These are phyloP conservation scores for Megalops cyprinoides DNA, from an alignment of 2,797 vertebrate genomes.

Conservation along the genomic window DNA sequence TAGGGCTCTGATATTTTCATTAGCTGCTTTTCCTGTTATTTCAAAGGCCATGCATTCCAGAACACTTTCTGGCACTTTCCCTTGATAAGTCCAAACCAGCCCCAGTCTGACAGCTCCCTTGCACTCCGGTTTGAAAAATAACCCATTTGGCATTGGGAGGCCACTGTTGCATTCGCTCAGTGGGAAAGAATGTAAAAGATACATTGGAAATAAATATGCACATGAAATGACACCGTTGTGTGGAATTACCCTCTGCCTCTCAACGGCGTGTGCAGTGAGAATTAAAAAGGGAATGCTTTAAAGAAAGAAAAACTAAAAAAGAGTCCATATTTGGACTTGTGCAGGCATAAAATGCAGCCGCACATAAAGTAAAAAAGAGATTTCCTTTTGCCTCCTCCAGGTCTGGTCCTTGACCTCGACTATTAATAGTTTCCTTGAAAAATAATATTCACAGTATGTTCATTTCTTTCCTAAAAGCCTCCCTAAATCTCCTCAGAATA, in stretches of 20 bases:
- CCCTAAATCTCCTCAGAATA: slow-evolving; percentile 51
- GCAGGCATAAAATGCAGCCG: slow-evolving; percentile 65
- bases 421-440: slow-evolving; percentile 80
- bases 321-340: slow-evolving; percentile 18
- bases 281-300: not conserved
- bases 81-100: slow-evolving; percentile 57
- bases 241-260: not conserved
- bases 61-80: slow-evolving; percentile 58
- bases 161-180: slow-evolving; percentile 75
- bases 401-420: slow-evolving; percentile 76
- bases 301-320: no score
- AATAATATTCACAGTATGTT: slow-evolving; percentile 68
- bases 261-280: not conserved
- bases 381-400: slow-evolving; percentile 61
- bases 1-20: slow-evolving; percentile 42
- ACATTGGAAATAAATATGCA: slow-evolving; percentile 91
- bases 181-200: slow-evolving; percentile 92
- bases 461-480: slow-evolving; percentile 67
- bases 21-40: slow-evolving; percentile 26
- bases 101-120: slow-evolving; percentile 63
- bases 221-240: slow-evolving; percentile 77
- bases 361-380: slow-evolving; percentile 53
- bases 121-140: slow-evolving; percentile 74
- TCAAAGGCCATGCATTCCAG: slow-evolving; percentile 37
- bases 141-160: slow-evolving; percentile 69